Percentiles rank a stretch among this genome's conserved stretches.
These are phyloP conservation scores for Brevipalpus yothersi DNA, from an alignment of 1,140 invertebrate genomes.

Conservation along the genomic window DNA sequence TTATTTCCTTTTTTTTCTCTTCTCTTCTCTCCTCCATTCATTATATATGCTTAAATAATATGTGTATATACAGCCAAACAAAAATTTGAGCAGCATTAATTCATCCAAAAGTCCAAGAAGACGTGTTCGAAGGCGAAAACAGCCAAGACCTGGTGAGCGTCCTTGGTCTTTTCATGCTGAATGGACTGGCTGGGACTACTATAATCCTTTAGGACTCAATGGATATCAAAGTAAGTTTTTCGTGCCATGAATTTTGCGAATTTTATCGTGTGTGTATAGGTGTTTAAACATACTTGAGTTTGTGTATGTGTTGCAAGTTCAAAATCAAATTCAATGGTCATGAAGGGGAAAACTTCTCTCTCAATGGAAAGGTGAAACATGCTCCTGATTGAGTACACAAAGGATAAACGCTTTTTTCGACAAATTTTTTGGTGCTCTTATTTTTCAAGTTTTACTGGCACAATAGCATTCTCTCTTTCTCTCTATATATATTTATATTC, in stretches of 20 bases:
- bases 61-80: neutral
- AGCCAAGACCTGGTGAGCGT: neutral
- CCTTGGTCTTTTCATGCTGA: conserved; percentile 9
- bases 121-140: conserved; percentile 1
- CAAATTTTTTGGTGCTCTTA: too few species aligned
- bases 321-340: too few species aligned
- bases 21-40: neutral
- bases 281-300: too few species aligned
- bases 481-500: too few species aligned
- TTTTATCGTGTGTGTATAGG: too few species aligned
- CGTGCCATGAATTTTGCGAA: neutral
- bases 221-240: conserved; percentile 1
- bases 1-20: neutral
- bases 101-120: neutral
- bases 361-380: too few species aligned
- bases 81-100: neutral
- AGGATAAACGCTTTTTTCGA: too few species aligned
- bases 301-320: too few species aligned
- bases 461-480: too few species aligned
- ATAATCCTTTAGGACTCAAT: conserved; percentile 1
- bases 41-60: neutral
- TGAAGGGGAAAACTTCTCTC: too few species aligned
- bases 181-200: conserved; percentile 9
- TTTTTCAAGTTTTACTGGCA: too few species aligned
- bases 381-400: too few species aligned